A percentile compares a stretch with the other conserved stretches of the same genome.
Conservation (phyloP, 2,888 invertebrate species). For the Pristionchus mayeri region DNA sequence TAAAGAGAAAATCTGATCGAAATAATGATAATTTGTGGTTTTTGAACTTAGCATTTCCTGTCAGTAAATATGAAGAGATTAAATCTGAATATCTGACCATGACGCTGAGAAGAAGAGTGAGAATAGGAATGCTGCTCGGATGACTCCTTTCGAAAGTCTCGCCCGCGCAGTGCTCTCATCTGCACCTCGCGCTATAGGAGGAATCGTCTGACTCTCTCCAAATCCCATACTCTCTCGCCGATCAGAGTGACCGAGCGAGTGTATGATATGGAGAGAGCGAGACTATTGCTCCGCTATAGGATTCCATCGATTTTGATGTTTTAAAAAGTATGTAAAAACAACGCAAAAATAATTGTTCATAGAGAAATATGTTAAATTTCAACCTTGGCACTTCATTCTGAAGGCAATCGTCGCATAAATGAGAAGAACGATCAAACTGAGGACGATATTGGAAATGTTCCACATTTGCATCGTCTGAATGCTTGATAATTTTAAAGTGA, state of each 20-base stretch:
- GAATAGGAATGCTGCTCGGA: not conserved
- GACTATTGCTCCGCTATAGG: no score
- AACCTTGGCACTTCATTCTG: not conserved
- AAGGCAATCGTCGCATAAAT: not conserved
- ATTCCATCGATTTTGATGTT: not conserved
- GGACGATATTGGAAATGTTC: slow-evolving; percentile 5
- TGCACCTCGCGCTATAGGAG: not conserved
- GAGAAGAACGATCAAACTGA: not conserved
- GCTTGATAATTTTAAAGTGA: no score
- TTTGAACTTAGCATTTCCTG: no score
- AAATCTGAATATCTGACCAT: no score
- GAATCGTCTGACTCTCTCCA: no score
- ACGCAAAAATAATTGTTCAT: not conserved
- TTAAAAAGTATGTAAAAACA: not conserved
- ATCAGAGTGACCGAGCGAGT: no score
- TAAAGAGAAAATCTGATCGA: not conserved
- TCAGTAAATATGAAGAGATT: no score
- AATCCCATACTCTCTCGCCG: no score
- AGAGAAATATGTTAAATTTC: not conserved
- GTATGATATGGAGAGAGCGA: no score
- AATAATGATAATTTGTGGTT: no score
- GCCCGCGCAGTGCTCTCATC: not conserved
- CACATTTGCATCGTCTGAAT: slow-evolving; percentile 28
- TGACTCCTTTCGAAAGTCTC: not conserved
- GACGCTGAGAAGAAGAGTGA: slow-evolving; percentile 6